Base-by-base conservation (phyloP, 1,140 invertebrate genomes). In the Diachasma alloeum region DNA sequence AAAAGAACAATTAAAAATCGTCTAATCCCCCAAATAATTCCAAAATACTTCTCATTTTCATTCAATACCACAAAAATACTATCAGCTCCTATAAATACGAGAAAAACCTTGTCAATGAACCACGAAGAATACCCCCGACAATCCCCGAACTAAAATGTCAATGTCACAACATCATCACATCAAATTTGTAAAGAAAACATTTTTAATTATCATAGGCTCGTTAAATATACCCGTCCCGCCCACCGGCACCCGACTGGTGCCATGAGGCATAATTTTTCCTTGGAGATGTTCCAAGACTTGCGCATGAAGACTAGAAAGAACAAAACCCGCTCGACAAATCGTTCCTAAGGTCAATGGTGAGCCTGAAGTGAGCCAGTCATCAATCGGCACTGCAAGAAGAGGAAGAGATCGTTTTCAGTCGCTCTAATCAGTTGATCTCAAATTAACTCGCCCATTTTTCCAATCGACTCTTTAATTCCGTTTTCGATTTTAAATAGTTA, bases 221-320 rank as follows among this genome's bases (percentile, higher is more conserved):
- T 84, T 89, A 89, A 87, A 87, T 88, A 86, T 86, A 86, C 24
- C 15, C 24, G 24, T 31, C 6, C 59, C 59, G 8, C 24, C 59
- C 59, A 63, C 59, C 24, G 59, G 22, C 8, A 2, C 81, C 75
- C 74, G 59, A 76, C 68, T 11, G 19, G 13, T 39, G 69, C 11
- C 15, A 37, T 31, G 46, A 26, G 48, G 19, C 36, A 66, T 78
- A 24, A 48, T 66, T 75, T 71, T 76, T 19, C 17, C 15, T 75
- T 88, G 87, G 86, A 85, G 78, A 78, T 86, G 78, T 74, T 86
- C 87, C 84, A 87, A 78, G 83, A 79, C 81, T 81, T 85, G 82
- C 81, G 83, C 66, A 68, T 37, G 10, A 68, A 9, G 8, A 66
- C 26, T 68, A 36, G 26, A 17, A 17, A 31, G 77, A 81, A 70